Percentiles rank a stretch among this genome's conserved stretches.
phyloP scores from a whole-genome alignment of 2,888 invertebrate genomes.

The Drosophila mulleri region DNA sequence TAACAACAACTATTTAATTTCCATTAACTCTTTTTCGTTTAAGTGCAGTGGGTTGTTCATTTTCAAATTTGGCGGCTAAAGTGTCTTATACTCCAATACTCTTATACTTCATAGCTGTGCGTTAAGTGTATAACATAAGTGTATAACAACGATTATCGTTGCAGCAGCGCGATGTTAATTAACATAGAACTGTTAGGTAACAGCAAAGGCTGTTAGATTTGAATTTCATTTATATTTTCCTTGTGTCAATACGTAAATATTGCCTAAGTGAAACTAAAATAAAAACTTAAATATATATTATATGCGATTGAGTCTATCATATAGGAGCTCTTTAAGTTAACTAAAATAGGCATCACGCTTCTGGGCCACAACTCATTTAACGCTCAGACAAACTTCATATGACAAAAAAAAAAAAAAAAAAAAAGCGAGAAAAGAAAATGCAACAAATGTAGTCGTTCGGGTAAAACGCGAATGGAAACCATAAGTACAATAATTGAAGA shows the following conservation, averaged over 20 bases:
- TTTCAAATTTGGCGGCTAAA: conserved; percentile 21
- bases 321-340: conserved; percentile 34
- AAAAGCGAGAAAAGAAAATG: conserved; percentile 12
- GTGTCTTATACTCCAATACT: neutral
- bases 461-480: conserved; percentile 70
- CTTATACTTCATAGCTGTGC: conserved; percentile 3
- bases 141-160: too few species aligned
- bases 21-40: neutral
- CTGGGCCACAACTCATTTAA: conserved; percentile 68
- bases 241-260: neutral
- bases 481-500: conserved; percentile 78
- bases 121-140: neutral
- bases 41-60: neutral
- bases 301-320: neutral
- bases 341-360: conserved; percentile 43
- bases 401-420: neutral
- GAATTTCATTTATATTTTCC: conserved; percentile 1
- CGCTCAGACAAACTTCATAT: conserved; percentile 35
- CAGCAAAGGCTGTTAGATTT: conserved; percentile 11
- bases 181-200: conserved; percentile 23
- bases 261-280: neutral
- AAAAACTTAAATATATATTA: neutral
- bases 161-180: conserved; percentile 12
- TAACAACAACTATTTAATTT: neutral
- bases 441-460: conserved; percentile 45